These are phyloP conservation scores for Heteractis magnifica DNA, from an alignment of 92 coral and sea anemone genomes.

Conservation along the genomic window DNA sequence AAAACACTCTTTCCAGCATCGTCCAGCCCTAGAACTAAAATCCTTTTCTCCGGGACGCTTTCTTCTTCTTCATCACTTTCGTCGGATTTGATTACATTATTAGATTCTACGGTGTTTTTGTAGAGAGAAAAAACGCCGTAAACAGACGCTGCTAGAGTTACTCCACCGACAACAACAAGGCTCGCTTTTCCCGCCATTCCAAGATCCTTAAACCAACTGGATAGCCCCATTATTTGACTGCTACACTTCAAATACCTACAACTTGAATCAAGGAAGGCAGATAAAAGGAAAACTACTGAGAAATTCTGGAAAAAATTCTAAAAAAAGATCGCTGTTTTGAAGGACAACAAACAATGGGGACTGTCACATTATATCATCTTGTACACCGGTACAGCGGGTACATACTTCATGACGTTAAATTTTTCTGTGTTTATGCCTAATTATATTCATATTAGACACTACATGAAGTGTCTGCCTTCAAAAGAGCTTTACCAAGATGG, in stretches of 20 bases:
- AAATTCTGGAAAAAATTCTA: background rate
- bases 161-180: slow-evolving; percentile 63
- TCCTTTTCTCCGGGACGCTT: slow-evolving; percentile 59
- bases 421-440: background rate
- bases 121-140: slow-evolving; percentile 74
- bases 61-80: slow-evolving; percentile 50
- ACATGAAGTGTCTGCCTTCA: slow-evolving; percentile 13
- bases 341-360: background rate
- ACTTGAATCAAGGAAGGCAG: background rate
- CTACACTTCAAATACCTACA: background rate
- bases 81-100: slow-evolving; percentile 26
- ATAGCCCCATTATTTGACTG: slow-evolving; percentile 55
- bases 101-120: slow-evolving; percentile 26
- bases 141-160: slow-evolving; percentile 51
- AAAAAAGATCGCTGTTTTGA: background rate
- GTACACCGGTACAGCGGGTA: slow-evolving; percentile 16
- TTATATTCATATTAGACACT: background rate
- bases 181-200: slow-evolving; percentile 60
- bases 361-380: slow-evolving; percentile 8
- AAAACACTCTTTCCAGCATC: slow-evolving; percentile 89
- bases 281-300: background rate
- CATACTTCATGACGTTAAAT: background rate
- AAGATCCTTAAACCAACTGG: slow-evolving; percentile 77
- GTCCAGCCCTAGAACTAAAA: slow-evolving; percentile 79
- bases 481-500: slow-evolving; percentile 30